Percentiles rank a stretch among this genome's conserved stretches.
Evolutionary conservation across 2,888 invertebrate genomes (phyloP).

Genomic region (Anticlea derivata): DNA sequence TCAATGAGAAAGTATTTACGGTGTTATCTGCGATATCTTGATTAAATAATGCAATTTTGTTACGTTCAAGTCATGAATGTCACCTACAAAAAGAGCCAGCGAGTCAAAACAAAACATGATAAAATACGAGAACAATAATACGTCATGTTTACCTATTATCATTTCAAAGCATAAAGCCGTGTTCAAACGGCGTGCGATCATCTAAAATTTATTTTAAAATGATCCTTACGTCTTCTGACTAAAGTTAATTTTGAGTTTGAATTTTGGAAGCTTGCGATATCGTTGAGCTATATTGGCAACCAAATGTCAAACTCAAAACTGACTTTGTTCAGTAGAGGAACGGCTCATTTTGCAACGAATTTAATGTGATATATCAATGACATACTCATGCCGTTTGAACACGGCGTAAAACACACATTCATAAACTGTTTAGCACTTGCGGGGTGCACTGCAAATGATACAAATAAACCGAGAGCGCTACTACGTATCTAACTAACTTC

Average conservation of each 20-base stretch:
- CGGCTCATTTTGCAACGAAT: too few species aligned
- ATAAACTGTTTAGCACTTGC: constrained; percentile 39
- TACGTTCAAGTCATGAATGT: constrained; percentile 3
- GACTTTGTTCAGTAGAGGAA: too few species aligned
- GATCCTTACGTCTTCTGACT: too few species aligned
- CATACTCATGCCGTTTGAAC: too few species aligned
- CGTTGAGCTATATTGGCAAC: too few species aligned
- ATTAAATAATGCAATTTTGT: constrained; percentile 1
- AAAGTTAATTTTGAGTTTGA: too few species aligned
- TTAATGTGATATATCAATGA: too few species aligned
- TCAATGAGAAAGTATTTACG: constrained; percentile 6
- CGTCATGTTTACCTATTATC: constrained; percentile 20
- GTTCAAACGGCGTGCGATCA: too few species aligned
- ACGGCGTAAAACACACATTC: too few species aligned
- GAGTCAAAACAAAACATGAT: background rate
- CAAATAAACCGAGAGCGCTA: constrained; percentile 40
- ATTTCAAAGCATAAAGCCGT: constrained; percentile 24
- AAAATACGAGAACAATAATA: constrained; percentile 3
- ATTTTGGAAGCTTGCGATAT: too few species aligned
- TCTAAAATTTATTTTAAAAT: too few species aligned
- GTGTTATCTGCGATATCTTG: constrained; percentile 5
- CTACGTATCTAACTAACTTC: constrained; percentile 37
- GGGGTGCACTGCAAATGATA: constrained; percentile 39
- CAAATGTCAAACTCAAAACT: too few species aligned
- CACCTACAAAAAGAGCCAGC: constrained; percentile 6